Conservation (phyloP, 2,797 vertebrate genomes). For the Dallia pectoralis region DNA sequence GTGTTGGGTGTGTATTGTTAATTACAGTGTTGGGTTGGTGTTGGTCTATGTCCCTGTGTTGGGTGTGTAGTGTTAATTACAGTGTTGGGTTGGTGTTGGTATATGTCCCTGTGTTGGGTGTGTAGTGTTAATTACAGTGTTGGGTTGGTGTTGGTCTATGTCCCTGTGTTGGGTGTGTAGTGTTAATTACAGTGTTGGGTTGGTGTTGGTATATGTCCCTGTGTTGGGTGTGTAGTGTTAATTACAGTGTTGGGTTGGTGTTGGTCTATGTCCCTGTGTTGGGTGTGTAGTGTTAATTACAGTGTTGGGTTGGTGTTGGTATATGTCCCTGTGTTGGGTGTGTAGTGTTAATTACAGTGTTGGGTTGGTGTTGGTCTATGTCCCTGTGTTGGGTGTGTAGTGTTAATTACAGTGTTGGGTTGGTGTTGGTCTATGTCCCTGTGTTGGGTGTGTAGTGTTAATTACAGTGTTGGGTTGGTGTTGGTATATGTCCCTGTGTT, state of each 20-base stretch:
- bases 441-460: no score
- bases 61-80: no score
- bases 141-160: neutral
- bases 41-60: no score
- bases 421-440: no score
- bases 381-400: neutral
- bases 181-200: neutral
- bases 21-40: no score
- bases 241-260: slow-evolving; percentile 5
- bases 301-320: neutral
- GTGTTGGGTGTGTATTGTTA: neutral
- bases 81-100: neutral
- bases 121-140: neutral
- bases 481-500: no score
- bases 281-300: neutral
- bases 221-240: slow-evolving; percentile 6
- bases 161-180: neutral
- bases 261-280: no score
- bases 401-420: no score
- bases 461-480: neutral
- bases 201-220: no score
- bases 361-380: neutral
- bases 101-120: no score
- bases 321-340: no score
- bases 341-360: neutral